Conservation (phyloP, 2,888 invertebrate genomes). For the Patella caerulea region DNA sequence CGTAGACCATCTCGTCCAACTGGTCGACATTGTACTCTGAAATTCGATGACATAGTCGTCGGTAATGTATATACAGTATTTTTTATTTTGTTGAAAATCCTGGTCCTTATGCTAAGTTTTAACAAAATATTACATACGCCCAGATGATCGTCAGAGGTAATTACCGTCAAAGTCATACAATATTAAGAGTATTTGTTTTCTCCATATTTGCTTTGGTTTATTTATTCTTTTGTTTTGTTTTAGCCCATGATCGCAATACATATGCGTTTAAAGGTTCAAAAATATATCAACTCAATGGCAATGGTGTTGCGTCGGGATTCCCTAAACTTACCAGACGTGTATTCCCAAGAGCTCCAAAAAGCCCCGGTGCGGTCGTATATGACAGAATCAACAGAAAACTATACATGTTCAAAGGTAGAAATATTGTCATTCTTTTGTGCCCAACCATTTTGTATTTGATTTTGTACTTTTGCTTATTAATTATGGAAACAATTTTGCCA, state of each 20-base stretch:
- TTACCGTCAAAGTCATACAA: not conserved
- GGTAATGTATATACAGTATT: slow-evolving; percentile 29
- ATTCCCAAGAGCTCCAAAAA: slow-evolving; percentile 53
- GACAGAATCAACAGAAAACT: slow-evolving; percentile 52
- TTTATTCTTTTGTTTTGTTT: not conserved
- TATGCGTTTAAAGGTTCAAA: slow-evolving; percentile 51
- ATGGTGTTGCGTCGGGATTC: slow-evolving; percentile 52
- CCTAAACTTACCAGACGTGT: slow-evolving; percentile 50
- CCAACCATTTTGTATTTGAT: too few species aligned
- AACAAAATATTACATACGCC: not conserved
- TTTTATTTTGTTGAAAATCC: too few species aligned
- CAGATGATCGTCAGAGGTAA: not conserved
- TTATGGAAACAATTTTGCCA: too few species aligned
- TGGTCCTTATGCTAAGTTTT: too few species aligned
- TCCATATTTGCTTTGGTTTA: not conserved
- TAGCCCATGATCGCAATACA: slow-evolving; percentile 52
- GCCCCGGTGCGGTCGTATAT: slow-evolving; percentile 60
- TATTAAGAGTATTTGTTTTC: not conserved
- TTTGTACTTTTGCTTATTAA: too few species aligned
- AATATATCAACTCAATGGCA: slow-evolving; percentile 48
- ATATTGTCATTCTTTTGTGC: not conserved
- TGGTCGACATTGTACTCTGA: slow-evolving; percentile 38
- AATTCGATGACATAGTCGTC: slow-evolving; percentile 44
- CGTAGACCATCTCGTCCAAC: slow-evolving; percentile 22
- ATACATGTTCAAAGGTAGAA: slow-evolving; percentile 65